These are phyloP conservation scores for Brachymystax lenok DNA, from an alignment of 2,797 vertebrate species.

Conservation along the genomic window DNA sequence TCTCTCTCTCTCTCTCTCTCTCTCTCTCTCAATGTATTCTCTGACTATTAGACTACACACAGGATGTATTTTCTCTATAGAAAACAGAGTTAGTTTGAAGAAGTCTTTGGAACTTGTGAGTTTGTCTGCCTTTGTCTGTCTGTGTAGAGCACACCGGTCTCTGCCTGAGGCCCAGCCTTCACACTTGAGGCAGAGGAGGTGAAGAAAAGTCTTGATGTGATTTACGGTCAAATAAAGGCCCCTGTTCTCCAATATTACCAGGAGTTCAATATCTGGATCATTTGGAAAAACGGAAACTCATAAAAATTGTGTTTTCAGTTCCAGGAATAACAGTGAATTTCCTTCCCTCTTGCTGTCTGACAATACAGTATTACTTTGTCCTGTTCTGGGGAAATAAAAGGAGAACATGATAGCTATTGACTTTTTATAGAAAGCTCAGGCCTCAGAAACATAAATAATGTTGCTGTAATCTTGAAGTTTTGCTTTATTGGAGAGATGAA, in stretches of 20 bases:
- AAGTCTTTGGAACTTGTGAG: not conserved
- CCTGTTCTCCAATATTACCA: conserved; percentile 46
- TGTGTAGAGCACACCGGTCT: not conserved
- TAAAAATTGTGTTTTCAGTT: conserved; percentile 65
- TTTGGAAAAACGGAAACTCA: conserved; percentile 61
- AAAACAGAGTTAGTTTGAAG: not conserved
- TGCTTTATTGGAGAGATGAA: conserved; percentile 49
- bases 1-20: no score
- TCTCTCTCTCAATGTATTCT: not conserved
- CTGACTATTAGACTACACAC: not conserved
- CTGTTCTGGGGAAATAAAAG: conserved; percentile 65
- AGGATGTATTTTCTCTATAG: not conserved
- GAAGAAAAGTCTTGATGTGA: conserved; percentile 36
- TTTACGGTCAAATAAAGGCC: conserved; percentile 68
- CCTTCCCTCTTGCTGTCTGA: conserved; percentile 42
- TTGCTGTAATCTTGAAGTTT: conserved; percentile 40
- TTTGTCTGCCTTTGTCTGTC: not conserved
- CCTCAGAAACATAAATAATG: conserved; percentile 61
- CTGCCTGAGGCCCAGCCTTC: conserved; percentile 14
- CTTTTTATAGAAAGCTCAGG: conserved; percentile 58
- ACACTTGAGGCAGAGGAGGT: not conserved
- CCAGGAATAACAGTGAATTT: conserved; percentile 53
- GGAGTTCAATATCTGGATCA: conserved; percentile 63
- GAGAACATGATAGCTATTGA: conserved; percentile 52
- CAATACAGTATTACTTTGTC: conserved; percentile 58